Percentiles rank a stretch among this genome's conserved stretches.
Evolutionary conservation across 2,888 invertebrate species (phyloP).

Genomic region (Tetragonisca angustula): DNA sequence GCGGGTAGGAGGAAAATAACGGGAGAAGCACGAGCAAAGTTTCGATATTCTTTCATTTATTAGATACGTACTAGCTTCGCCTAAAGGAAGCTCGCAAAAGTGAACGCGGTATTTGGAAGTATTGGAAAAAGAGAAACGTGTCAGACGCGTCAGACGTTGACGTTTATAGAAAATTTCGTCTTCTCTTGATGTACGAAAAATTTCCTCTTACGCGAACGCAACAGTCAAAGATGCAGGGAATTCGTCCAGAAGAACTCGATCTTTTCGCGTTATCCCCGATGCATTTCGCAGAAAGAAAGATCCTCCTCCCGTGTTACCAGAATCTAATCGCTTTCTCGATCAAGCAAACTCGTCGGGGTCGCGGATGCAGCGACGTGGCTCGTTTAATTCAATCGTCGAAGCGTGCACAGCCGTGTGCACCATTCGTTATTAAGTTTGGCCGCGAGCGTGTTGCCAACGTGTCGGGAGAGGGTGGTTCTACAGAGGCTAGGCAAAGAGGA

Average conservation of each 20-base stretch:
- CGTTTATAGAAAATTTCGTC: too few species aligned
- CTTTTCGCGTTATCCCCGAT: neutral
- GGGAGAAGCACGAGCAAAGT: conserved; percentile 6
- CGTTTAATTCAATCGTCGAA: conserved; percentile 68
- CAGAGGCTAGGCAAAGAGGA: conserved; percentile 27
- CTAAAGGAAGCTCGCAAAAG: too few species aligned
- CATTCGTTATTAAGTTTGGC: conserved; percentile 69
- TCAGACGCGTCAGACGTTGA: too few species aligned
- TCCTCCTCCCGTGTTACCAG: neutral
- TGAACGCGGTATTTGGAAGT: too few species aligned
- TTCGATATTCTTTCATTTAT: neutral
- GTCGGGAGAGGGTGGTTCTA: conserved; percentile 1
- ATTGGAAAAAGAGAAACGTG: too few species aligned
- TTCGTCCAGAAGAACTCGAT: neutral
- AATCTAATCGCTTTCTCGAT: conserved; percentile 47
- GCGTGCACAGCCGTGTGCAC: conserved; percentile 61
- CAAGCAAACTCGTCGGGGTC: neutral
- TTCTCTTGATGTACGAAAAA: too few species aligned
- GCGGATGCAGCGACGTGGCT: conserved; percentile 16
- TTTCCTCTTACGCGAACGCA: too few species aligned
- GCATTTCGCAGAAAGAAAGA: neutral
- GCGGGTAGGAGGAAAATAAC: conserved; percentile 20
- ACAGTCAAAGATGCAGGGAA: too few species aligned
- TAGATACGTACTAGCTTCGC: too few species aligned
- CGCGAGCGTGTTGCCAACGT: conserved; percentile 57